Evolutionary conservation across 2,888 invertebrate genomes (phyloP).

Genomic region (Cosmopolites sordidus): DNA sequence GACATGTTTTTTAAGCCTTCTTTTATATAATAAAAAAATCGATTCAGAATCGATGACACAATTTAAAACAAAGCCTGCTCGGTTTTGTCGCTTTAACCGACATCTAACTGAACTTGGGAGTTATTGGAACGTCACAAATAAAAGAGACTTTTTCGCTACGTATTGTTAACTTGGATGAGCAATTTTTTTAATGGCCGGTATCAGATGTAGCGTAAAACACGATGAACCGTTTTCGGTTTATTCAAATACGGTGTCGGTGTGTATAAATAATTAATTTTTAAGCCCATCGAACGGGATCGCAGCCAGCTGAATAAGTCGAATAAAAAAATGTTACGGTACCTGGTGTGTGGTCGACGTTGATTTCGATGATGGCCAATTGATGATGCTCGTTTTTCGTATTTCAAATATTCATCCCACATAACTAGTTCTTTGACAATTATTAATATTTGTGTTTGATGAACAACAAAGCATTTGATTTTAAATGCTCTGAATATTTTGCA

Average conservation of each 20-base stretch:
- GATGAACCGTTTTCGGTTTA: constrained; percentile 15
- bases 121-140: constrained; percentile 22
- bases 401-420: too few relatives aligned
- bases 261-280: constrained; percentile 1
- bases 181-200: constrained; percentile 14
- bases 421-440: too few relatives aligned
- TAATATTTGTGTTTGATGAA: too few relatives aligned
- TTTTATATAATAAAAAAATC: too few relatives aligned
- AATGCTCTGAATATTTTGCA: too few relatives aligned
- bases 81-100: constrained; percentile 6
- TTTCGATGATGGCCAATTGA: not conserved
- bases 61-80: too few relatives aligned
- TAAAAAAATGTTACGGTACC: constrained; percentile 1
- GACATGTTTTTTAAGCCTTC: too few relatives aligned
- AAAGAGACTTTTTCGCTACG: constrained; percentile 17
- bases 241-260: constrained; percentile 1
- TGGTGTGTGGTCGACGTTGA: not conserved
- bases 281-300: not conserved
- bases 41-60: too few relatives aligned
- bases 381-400: not conserved
- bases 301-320: constrained; percentile 1
- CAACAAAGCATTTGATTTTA: too few relatives aligned
- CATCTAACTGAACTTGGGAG: constrained; percentile 22
- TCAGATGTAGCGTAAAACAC: constrained; percentile 15
- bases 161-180: constrained; percentile 20